Evolutionary conservation across 2,888 invertebrate species (phyloP), one percentile per base, ranked within the genome.

Genomic region (Xylota segnis): DNA sequence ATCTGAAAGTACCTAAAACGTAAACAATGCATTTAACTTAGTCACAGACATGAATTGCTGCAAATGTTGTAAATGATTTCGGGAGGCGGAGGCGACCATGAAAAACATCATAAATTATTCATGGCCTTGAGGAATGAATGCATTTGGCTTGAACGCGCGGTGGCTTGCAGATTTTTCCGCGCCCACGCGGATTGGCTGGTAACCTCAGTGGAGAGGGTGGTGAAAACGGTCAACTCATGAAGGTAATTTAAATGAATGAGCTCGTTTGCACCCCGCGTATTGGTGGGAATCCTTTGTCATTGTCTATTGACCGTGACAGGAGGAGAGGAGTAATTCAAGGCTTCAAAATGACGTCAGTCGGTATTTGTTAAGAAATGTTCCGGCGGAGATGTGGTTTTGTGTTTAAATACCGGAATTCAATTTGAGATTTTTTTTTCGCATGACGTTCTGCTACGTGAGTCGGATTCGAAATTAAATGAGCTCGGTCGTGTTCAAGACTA

Each of bases 61-160:
- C 3, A 23, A 56, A 58, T 63, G 72, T 70, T 65, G 12, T 50
- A 40, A 70, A 59, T 47, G 52, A 81, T 59, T 61, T 68, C 10
- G 56, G 40, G 23, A 23, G 23, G 34, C 52, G 47, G 43, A 45
- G 54, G 16, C 10, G 47, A 75, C 7, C 18, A 9, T 54, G 70
- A 54, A 76, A 75, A 76, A 66, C 82, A 72, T 86, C 82, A 86
- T 86, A 27, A 86, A 86, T 68, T 76, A 86, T 86, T 76, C 50
- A 86, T 9, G 32, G 45, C 58, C 18, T n/a, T 6, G 56, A 66
- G 47, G 27, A 47, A 45, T 10, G 23, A 76, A 54, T 76, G 70
- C 37, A 70, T 70, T 65, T 65, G 27, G 23, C 23, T 23, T 23
- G 23, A 23, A 7, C 16, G 40, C 32, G 50, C 58, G 16, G 40